Percentiles rank a stretch among this genome's conserved stretches.
These are phyloP conservation scores for Cecidostiba fungosa DNA, from an alignment of 2,888 invertebrate genomes.

Conservation along the genomic window DNA sequence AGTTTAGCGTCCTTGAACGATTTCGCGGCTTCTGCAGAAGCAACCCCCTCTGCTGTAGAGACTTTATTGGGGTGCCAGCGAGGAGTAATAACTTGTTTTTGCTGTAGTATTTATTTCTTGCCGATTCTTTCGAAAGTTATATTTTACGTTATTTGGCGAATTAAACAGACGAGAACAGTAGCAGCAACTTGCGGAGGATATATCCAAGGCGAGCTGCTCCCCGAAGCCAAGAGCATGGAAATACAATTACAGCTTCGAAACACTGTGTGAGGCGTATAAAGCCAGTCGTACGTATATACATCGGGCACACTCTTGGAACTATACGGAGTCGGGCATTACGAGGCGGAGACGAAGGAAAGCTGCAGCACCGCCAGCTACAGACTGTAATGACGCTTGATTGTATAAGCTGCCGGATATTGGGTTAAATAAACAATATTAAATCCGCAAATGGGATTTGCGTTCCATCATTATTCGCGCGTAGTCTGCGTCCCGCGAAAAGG, in stretches of 20 bases:
- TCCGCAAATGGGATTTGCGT: conserved; percentile 72
- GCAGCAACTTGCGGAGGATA: conserved; percentile 38
- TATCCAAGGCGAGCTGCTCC: conserved; percentile 63
- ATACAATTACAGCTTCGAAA: conserved; percentile 77
- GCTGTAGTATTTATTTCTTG: too few species aligned
- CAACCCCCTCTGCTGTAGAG: too few species aligned
- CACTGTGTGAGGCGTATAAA: conserved; percentile 64
- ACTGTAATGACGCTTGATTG: conserved; percentile 79
- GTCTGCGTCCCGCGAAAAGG: conserved; percentile 33
- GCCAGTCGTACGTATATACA: background rate
- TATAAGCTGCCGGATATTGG: conserved; percentile 78
- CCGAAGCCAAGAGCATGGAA: conserved; percentile 72
- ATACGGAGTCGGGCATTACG: conserved; percentile 59
- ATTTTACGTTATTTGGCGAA: too few species aligned
- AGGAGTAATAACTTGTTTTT: too few species aligned
- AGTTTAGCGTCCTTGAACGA: conserved; percentile 1
- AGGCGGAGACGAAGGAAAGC: conserved; percentile 39
- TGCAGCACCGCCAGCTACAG: conserved; percentile 60
- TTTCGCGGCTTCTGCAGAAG: background rate
- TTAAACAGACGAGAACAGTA: too few species aligned
- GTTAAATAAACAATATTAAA: conserved; percentile 79
- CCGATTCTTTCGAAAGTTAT: too few species aligned
- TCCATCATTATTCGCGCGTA: conserved; percentile 39
- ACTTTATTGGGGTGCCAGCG: too few species aligned
- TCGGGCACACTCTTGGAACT: background rate